Percentiles rank a stretch among this genome's conserved stretches.
Conservation (phyloP, 2,113 vertebrate genomes). For the Campylomormyrus numenius region DNA sequence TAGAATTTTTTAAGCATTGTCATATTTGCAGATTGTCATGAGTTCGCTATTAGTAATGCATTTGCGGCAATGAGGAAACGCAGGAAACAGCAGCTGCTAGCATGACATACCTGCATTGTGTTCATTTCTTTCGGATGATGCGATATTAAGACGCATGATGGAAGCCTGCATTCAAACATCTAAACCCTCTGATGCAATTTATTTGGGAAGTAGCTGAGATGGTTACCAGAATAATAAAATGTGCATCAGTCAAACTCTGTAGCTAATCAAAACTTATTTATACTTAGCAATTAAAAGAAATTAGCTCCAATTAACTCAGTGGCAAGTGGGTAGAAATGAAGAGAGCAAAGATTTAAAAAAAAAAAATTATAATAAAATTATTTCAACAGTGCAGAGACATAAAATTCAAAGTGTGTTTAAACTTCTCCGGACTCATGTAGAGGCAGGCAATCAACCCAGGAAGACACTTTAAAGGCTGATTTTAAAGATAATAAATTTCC, state of each 20-base stretch:
- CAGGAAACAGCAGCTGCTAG: neutral
- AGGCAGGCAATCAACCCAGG: neutral
- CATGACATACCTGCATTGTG: neutral
- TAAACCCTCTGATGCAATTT: neutral
- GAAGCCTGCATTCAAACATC: neutral
- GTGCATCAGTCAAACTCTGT: neutral
- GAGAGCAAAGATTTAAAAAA: neutral
- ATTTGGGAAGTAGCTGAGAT: neutral
- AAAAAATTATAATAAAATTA: neutral
- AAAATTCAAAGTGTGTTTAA: neutral
- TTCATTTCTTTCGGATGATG: neutral
- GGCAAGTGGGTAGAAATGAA: neutral
- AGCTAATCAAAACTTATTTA: neutral
- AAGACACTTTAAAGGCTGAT: neutral
- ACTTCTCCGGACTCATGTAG: neutral
- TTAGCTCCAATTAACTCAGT: constrained; percentile 12
- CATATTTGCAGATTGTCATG: neutral
- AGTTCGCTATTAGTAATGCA: neutral
- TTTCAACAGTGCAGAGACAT: neutral
- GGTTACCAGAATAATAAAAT: neutral
- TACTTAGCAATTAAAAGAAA: constrained; percentile 11
- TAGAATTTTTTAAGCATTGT: neutral
- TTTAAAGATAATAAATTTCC: neutral
- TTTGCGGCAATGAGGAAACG: neutral
- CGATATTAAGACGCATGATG: neutral